Evolutionary conservation across 2,797 vertebrate species (phyloP).

Genomic region (Dermochelys coriacea): DNA sequence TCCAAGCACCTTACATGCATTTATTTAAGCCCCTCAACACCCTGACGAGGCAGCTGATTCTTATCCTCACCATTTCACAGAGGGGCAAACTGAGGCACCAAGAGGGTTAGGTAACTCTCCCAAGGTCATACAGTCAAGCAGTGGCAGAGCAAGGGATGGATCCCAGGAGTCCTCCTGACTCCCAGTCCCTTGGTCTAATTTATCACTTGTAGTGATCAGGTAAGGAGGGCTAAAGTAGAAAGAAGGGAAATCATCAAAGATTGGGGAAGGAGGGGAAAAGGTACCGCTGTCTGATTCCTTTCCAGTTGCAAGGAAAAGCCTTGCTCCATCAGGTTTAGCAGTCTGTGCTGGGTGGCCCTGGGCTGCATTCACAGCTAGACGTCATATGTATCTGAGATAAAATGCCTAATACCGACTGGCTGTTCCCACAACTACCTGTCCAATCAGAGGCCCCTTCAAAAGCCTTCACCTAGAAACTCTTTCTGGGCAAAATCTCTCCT

Average conservation of each 20-base stretch:
- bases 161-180: too few relatives aligned
- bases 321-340: not conserved
- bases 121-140: not conserved
- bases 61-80: not conserved
- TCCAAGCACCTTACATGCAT: not conserved
- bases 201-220: not conserved
- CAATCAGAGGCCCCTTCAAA: not conserved
- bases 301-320: not conserved
- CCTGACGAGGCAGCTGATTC: not conserved
- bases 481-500: not conserved
- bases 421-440: not conserved
- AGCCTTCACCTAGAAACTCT: not conserved
- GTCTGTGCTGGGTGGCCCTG: not conserved
- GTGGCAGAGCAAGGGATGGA: not conserved
- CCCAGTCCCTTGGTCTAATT: not conserved
- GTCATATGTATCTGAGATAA: not conserved
- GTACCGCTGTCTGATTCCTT: not conserved
- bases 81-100: not conserved
- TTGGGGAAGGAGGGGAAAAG: too few relatives aligned
- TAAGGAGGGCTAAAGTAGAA: not conserved
- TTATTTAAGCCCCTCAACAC: not conserved
- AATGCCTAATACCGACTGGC: not conserved
- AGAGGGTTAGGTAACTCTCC: not conserved
- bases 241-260: not conserved
- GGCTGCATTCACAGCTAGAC: not conserved